Percentiles rank a stretch among this genome's conserved stretches.
These are phyloP conservation scores for Heliconius eleuchia DNA, from an alignment of 1,140 invertebrate species.

Conservation along the genomic window DNA sequence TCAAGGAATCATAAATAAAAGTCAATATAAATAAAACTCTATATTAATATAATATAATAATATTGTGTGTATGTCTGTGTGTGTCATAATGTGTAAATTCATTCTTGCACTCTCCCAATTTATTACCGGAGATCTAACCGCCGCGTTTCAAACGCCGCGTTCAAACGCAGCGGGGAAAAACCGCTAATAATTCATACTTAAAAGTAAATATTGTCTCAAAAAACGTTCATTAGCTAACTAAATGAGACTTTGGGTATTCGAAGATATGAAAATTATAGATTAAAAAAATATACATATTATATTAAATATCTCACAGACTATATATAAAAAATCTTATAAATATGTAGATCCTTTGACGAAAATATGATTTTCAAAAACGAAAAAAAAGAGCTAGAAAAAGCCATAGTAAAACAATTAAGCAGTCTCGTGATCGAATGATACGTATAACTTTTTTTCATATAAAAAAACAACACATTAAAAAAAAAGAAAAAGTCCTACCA, in stretches of 20 bases:
- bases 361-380: neutral
- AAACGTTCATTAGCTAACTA: slow-evolving; percentile 7
- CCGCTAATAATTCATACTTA: slow-evolving; percentile 10
- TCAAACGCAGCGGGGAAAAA: slow-evolving; percentile 10
- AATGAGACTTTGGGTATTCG: slow-evolving; percentile 8
- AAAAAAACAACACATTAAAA: slow-evolving; percentile 10
- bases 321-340: neutral
- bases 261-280: neutral
- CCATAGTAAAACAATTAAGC: neutral
- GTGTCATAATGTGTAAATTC: slow-evolving; percentile 35
- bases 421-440: slow-evolving; percentile 13
- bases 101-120: slow-evolving; percentile 52
- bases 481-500: neutral
- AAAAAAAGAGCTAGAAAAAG: slow-evolving; percentile 7
- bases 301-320: neutral
- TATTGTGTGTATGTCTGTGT: slow-evolving; percentile 53
- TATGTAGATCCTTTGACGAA: neutral
- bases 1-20: slow-evolving; percentile 44
- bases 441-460: neutral
- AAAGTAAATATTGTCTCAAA: slow-evolving; percentile 20
- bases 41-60: slow-evolving; percentile 72
- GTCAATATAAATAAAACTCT: slow-evolving; percentile 64
- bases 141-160: slow-evolving; percentile 16
- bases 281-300: neutral
- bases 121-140: slow-evolving; percentile 22